Conservation (phyloP, 1,140 invertebrate species). For the Schlechtendalia chinensis region DNA sequence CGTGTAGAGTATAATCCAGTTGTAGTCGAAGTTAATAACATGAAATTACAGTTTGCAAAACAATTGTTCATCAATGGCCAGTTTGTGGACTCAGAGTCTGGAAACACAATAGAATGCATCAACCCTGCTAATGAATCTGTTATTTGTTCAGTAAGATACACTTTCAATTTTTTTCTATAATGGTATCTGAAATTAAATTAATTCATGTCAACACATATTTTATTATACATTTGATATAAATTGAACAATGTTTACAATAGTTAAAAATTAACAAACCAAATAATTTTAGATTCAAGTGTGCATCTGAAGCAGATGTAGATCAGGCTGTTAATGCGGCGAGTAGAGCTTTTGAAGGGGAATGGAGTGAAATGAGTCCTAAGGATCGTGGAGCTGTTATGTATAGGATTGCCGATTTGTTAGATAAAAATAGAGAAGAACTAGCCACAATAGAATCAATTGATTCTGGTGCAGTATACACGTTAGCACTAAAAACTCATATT, state of each 20-base stretch:
- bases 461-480: conserved; percentile 91
- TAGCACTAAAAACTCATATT: conserved; percentile 90
- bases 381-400: conserved; percentile 72
- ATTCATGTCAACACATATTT: not conserved
- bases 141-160: conserved; percentile 65
- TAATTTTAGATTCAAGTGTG: conserved; percentile 67
- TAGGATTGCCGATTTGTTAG: conserved; percentile 90
- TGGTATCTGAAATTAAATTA: not conserved
- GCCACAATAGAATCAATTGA: conserved; percentile 90
- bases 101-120: conserved; percentile 66
- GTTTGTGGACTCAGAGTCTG: conserved; percentile 76
- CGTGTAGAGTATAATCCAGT: conserved; percentile 70
- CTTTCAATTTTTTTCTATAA: not conserved
- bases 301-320: conserved; percentile 77
- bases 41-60: conserved; percentile 78
- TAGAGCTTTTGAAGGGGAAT: conserved; percentile 83
- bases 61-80: conserved; percentile 90
- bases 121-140: conserved; percentile 85
- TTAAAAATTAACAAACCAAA: not conserved
- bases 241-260: not conserved
- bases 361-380: conserved; percentile 82
- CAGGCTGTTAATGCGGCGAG: conserved; percentile 82
- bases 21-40: conserved; percentile 77
- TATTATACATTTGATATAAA: too few relatives aligned
- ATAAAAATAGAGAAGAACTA: conserved; percentile 87